Conservation (phyloP, 2,797 vertebrate species). For the Coluber constrictor region DNA sequence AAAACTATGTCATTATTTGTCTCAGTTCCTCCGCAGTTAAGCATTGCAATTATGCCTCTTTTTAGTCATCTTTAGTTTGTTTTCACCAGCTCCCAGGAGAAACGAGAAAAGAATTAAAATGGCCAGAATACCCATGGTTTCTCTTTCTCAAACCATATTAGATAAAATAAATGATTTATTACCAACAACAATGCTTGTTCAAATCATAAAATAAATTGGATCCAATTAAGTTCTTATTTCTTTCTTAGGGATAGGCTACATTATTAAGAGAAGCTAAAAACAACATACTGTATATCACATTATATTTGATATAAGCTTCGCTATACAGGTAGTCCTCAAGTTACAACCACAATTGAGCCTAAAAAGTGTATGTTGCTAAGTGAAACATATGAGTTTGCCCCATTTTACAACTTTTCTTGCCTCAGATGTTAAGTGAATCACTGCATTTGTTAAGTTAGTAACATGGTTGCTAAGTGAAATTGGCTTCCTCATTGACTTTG, state of each 20-base stretch:
- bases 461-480: no score
- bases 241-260: not conserved
- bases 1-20: not conserved
- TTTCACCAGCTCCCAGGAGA: not conserved
- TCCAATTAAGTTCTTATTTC: not conserved
- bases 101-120: not conserved
- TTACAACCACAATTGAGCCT: no score
- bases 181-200: not conserved
- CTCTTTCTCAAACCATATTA: not conserved
- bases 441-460: no score
- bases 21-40: not conserved
- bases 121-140: not conserved
- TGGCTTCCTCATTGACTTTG: no score
- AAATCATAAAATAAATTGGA: not conserved
- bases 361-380: no score
- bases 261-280: not conserved
- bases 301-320: not conserved
- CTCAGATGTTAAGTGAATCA: no score
- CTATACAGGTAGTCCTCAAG: not conserved
- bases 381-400: no score
- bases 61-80: not conserved
- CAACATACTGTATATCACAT: not conserved
- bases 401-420: no score
- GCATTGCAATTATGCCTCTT: not conserved
- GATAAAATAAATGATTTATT: not conserved